Conservation (phyloP, 2,797 vertebrate genomes). For the Enteromius viviparus region DNA sequence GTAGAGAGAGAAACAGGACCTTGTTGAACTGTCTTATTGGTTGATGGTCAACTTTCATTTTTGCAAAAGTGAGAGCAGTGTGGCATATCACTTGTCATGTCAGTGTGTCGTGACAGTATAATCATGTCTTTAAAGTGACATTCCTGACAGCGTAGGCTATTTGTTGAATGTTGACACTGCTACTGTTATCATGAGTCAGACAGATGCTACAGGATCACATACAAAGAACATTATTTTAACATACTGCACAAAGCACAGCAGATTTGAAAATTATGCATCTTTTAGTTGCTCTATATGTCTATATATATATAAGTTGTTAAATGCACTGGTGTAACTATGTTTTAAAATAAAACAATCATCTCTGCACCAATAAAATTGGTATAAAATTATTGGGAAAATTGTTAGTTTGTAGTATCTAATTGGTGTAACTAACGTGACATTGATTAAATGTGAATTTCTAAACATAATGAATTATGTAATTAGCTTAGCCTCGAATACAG, state of each 20-base stretch:
- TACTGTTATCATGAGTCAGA: not conserved
- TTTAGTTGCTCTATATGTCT: not conserved
- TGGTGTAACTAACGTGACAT: not conserved
- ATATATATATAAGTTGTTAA: not conserved
- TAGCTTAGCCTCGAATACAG: not conserved
- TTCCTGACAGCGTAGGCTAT: not conserved
- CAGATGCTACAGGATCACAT: not conserved
- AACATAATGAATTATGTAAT: not conserved
- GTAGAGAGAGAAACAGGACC: not conserved
- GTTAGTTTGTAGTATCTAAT: not conserved
- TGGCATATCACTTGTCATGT: not conserved
- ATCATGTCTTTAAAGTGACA: not conserved
- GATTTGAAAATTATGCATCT: not conserved
- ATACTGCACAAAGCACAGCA: not conserved
- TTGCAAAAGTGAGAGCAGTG: not conserved
- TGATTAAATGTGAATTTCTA: not conserved
- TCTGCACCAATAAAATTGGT: not conserved
- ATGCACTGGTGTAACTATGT: not conserved
- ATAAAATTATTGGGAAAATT: not conserved
- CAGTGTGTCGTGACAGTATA: not conserved
- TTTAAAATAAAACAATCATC: not conserved
- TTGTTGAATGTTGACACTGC: constrained; percentile 1
- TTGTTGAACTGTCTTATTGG: not conserved
- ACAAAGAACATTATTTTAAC: constrained; percentile 2
- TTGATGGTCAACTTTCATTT: not conserved